Conservation (phyloP, 2,113 vertebrate genomes). For the Tragelaphus buxtoni region DNA sequence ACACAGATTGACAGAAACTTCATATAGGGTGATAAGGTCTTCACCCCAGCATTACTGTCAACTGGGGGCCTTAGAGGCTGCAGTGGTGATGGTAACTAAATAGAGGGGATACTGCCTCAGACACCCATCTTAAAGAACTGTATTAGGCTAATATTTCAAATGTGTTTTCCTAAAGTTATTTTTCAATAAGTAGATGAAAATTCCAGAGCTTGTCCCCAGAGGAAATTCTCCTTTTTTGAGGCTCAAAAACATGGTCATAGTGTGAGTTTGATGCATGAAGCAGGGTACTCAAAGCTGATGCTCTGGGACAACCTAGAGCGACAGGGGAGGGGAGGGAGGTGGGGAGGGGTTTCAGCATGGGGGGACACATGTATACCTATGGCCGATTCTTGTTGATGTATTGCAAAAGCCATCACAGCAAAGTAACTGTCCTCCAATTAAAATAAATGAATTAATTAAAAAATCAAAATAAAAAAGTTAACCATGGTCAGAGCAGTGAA, state of each 20-base stretch:
- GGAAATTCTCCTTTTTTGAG: background rate
- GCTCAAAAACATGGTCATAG: background rate
- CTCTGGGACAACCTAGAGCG: background rate
- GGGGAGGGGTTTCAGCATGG: background rate
- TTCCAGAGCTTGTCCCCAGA: background rate
- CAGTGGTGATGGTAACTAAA: rapidly evolving
- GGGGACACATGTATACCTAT: background rate
- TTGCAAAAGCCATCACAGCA: background rate
- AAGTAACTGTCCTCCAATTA: background rate
- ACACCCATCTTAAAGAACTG: background rate
- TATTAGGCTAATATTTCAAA: background rate
- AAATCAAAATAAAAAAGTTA: background rate
- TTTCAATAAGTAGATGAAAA: background rate
- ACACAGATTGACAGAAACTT: background rate
- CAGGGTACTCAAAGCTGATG: background rate
- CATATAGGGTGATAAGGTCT: rapidly evolving
- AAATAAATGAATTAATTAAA: background rate
- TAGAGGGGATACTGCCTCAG: background rate
- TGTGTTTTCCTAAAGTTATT: background rate
- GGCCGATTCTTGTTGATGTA: background rate
- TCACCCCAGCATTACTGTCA: no score
- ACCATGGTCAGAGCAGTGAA: rapidly evolving
- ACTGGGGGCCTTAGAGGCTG: rapidly evolving
- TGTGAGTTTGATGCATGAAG: background rate
- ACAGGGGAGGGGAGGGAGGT: background rate